Base-by-base conservation (phyloP, 2,113 vertebrate genomes). In the Rhinolophus ferrumequinum region DNA sequence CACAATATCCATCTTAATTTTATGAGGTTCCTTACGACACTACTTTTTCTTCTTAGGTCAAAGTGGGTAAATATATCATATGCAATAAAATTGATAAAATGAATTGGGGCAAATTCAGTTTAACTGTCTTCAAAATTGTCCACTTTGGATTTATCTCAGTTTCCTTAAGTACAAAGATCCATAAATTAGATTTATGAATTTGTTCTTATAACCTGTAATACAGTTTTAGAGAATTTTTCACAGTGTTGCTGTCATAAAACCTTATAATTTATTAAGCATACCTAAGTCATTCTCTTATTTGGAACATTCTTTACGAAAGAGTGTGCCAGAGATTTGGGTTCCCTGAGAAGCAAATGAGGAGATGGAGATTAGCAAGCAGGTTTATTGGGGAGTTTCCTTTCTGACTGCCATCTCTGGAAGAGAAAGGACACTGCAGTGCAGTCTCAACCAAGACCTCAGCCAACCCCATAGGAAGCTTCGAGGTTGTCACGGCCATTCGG, bases 151-250 rank as follows among this genome's bases (percentile, higher is more conserved):
- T 64, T 82, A 77, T 70, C 44, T 93, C 6, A 28, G 9, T 92
- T 95, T 91, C 30, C 26, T 81, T 95, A 93, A 93, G 47, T 83
- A 62, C 88, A 88, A 89, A 95, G 64, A 95, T 58, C 30, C 24
- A 50, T 84, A 80, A 94, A 47, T 81, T 88, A 85, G n/a, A 93
- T 41, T 85, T 95, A 41, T 66, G 30, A 85, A 60, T 96, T 92
- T 93, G 22, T 90, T 94, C 24, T 90, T 94, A 7, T 76, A 81
- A 62, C 2, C 14, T 56, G 24, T 41, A 64, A 35, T 66, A 13
- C 2, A 69, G 35, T 92, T 85, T 85, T 93, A 89, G 77, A 70
- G 67, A 67, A 30, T 54, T 86, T 81, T 93, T 88, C 30, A 35
- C 35, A 69, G 56, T n/a, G 28, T 64, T 77, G 6, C 44, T 76